These are phyloP conservation scores for Brachypodius melanocephalos DNA, from an alignment of 2,113 vertebrate genomes.

Conservation along the genomic window DNA sequence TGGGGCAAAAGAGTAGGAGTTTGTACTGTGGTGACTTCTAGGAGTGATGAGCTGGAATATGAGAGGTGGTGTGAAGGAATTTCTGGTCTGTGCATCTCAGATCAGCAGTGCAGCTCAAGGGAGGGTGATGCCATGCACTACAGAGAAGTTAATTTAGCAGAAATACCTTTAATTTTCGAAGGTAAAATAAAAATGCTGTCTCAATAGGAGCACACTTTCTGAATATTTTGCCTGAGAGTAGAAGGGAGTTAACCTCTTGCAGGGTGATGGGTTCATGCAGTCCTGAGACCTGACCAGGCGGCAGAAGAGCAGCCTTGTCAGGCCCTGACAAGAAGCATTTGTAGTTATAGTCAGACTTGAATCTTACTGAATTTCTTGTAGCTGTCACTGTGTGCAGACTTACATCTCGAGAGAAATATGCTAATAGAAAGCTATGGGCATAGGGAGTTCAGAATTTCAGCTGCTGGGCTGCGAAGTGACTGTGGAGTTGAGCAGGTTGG, in stretches of 20 bases:
- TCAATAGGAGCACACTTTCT: neutral
- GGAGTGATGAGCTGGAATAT: neutral
- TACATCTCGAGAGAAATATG: neutral
- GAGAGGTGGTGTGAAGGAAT: neutral
- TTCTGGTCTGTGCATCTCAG: neutral
- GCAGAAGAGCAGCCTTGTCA: neutral
- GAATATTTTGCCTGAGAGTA: neutral
- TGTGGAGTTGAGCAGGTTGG: neutral
- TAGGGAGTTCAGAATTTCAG: neutral
- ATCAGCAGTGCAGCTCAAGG: neutral
- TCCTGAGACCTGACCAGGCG: neutral
- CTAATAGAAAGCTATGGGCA: neutral
- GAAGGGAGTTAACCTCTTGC: neutral
- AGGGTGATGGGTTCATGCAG: neutral
- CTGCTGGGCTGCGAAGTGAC: neutral
- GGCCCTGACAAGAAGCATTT: neutral
- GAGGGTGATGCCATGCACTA: neutral
- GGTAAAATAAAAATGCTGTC: neutral
- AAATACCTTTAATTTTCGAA: neutral
- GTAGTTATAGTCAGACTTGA: neutral
- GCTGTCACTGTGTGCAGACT: neutral
- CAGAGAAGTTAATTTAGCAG: neutral
- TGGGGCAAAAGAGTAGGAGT: neutral
- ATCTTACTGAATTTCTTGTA: neutral
- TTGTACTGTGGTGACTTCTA: neutral